Evolutionary conservation across 2,888 invertebrate species (phyloP), one percentile per base, ranked within the genome.

Genomic region (Drosophila flavopinicola): DNA sequence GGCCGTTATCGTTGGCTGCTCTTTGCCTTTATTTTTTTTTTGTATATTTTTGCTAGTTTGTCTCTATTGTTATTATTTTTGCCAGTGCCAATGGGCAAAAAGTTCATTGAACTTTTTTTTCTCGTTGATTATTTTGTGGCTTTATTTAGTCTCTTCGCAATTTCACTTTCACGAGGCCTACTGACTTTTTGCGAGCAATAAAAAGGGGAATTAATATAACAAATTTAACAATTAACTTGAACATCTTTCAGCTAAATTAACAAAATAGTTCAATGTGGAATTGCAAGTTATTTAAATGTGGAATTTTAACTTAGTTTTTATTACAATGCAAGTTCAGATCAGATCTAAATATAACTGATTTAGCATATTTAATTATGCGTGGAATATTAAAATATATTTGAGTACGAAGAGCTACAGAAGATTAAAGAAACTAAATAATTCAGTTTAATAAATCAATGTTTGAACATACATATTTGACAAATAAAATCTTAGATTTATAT

Each of bases 51-150:
- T 56, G 56, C 63, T 77, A 74, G 80, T 79, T 80, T 67, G 54
- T 47, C 38, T 59, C 45, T 79, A 35, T 75, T 35, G 54, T 78
- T 75, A 54, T 54, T 58, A 61, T 64, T 69, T 44, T 41, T 60
- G 53, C 51, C 48, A 59, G 69, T 59, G 84, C 79, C 76, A 78
- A 72, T 76, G 79, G 84, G 65, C 53, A 85, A 85, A 76, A 79
- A 76, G 79, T 79, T 79, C 86, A 57, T 73, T 83, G 84, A 79
- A 85, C 79, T 67, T 59, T 58, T 66, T 66, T 73, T 54, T 49
- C 32, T 60, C 51, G 57, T 70, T 84, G 66, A 58, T 83, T 79
- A 61, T 69, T 78, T 61, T 59, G 56, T 52, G 32, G 39, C 45
- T 71, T 54, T 41, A 47, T 58, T 71, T 64, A 64, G 74, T 74